These are phyloP conservation scores for Paedocypris micromegethes DNA, from an alignment of 2,797 vertebrate species.

Conservation along the genomic window DNA sequence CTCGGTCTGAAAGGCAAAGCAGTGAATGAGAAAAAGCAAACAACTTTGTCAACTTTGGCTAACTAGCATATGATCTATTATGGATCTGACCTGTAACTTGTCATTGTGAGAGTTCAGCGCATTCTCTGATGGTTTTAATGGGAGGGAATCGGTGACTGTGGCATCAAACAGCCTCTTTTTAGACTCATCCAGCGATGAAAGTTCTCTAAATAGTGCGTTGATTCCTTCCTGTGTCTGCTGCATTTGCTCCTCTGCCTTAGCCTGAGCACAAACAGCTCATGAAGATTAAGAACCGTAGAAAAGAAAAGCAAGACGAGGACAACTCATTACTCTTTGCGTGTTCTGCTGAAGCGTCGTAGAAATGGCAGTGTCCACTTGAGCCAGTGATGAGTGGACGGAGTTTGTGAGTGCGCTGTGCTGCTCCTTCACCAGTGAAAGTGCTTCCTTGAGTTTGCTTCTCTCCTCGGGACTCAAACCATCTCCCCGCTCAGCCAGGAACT, in stretches of 20 bases:
- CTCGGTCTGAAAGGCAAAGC: conserved; percentile 62
- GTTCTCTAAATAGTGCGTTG: conserved; percentile 71
- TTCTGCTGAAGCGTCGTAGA: conserved; percentile 82
- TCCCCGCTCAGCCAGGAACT: conserved; percentile 76
- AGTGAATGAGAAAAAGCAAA: background rate
- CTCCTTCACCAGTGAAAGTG: conserved; percentile 76
- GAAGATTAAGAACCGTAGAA: background rate
- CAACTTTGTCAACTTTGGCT: background rate
- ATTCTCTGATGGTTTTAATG: conserved; percentile 56
- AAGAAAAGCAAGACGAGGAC: background rate
- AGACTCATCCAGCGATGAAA: conserved; percentile 55
- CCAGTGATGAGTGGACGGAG: conserved; percentile 68
- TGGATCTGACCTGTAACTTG: conserved; percentile 76
- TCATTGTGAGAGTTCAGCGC: conserved; percentile 73
- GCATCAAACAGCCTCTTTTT: conserved; percentile 22
- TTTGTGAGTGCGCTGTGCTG: conserved; percentile 77
- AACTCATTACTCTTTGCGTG: conserved; percentile 79
- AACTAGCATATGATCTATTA: background rate
- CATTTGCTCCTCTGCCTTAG: conserved; percentile 85
- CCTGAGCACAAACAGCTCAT: conserved; percentile 52
- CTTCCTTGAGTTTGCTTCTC: conserved; percentile 67
- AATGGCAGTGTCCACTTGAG: conserved; percentile 77
- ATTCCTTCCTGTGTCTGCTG: conserved; percentile 84
- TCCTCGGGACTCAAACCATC: conserved; percentile 66
- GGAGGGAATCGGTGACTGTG: conserved; percentile 31